A percentile compares a stretch with the other conserved stretches of the same genome.
These are phyloP conservation scores for Halcyon badia DNA, from an alignment of 2,797 vertebrate species.

Conservation along the genomic window DNA sequence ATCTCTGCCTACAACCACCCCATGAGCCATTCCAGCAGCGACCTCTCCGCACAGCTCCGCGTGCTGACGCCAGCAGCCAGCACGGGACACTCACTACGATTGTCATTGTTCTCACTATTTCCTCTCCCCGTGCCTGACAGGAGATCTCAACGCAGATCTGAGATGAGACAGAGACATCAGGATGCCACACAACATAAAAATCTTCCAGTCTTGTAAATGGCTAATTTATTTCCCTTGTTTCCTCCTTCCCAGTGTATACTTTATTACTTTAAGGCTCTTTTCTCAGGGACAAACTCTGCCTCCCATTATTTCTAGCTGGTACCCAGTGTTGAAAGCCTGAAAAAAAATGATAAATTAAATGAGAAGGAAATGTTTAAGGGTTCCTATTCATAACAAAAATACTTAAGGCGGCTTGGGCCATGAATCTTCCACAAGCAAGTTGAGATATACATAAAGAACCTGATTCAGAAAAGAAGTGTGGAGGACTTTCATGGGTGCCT, in stretches of 20 bases:
- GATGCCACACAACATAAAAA: background rate
- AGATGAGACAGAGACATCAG: background rate
- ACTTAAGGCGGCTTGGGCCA: constrained; percentile 47
- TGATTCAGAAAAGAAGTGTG: constrained; percentile 56
- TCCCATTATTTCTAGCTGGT: constrained; percentile 29
- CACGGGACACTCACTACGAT: rapidly evolving
- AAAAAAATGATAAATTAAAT: constrained; percentile 71
- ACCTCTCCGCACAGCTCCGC: background rate
- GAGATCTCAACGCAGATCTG: background rate
- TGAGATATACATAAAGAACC: constrained; percentile 61
- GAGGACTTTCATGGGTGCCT: constrained; percentile 7
- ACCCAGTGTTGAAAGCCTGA: constrained; percentile 61
- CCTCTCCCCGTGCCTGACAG: background rate
- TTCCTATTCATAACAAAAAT: constrained; percentile 75
- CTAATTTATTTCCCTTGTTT: background rate
- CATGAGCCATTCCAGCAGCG: background rate
- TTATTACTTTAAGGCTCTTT: constrained; percentile 55
- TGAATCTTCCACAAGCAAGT: constrained; percentile 55
- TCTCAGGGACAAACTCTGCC: constrained; percentile 27
- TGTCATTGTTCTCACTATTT: rapidly evolving
- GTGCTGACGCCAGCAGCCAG: rapidly evolving
- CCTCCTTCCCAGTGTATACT: background rate
- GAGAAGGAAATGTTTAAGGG: constrained; percentile 74
- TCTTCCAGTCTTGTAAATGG: background rate
- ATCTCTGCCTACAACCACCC: background rate